Conservation (phyloP, 2,113 vertebrate genomes). For the Mormyrus iriodes region DNA sequence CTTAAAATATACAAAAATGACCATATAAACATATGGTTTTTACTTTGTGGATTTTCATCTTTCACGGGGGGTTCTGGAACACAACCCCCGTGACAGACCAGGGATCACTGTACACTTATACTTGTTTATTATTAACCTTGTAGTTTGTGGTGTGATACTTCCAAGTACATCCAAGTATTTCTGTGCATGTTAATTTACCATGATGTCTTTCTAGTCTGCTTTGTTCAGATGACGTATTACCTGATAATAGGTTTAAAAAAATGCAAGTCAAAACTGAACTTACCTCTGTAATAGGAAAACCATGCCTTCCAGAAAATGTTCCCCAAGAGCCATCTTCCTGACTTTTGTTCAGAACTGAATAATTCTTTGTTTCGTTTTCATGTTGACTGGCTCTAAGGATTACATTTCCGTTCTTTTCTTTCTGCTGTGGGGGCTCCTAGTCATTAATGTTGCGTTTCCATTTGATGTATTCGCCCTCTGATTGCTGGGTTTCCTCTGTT, state of each 20-base stretch:
- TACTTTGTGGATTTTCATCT: no score
- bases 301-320: neutral
- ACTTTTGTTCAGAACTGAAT: neutral
- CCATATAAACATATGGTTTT: no score
- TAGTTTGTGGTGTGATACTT: neutral
- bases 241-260: neutral
- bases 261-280: neutral
- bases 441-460: neutral
- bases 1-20: no score
- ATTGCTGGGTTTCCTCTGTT: neutral
- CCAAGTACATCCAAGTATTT: neutral
- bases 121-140: neutral
- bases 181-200: neutral
- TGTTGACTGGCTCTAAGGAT: neutral
- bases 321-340: neutral
- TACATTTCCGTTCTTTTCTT: slow-evolving; percentile 6
- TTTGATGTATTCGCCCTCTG: slow-evolving; percentile 25
- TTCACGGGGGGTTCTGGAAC: no score
- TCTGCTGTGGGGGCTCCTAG: neutral
- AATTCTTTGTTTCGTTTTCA: neutral
- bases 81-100: no score
- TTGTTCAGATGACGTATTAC: neutral
- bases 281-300: neutral
- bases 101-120: no score
- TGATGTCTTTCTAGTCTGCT: neutral